Evolutionary conservation across 2,797 vertebrate genomes (phyloP), one percentile per base, ranked within the genome.

Genomic region (Muscicapa striata): DNA sequence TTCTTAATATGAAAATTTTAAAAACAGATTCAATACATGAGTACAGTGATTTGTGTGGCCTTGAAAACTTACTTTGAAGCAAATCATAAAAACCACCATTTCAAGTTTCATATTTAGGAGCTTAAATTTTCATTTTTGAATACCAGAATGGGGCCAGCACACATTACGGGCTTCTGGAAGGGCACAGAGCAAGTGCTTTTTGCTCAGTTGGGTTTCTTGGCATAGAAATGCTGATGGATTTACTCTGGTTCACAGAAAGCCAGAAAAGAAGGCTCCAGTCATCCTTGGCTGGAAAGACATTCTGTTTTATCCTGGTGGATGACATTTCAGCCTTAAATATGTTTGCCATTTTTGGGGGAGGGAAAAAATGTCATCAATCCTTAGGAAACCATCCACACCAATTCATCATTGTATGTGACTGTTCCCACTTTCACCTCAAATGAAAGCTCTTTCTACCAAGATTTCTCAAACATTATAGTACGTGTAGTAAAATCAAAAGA

Each of bases 241-340:
- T 87, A 57, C 36, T 49, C 15, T 46, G 17, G 10, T 52, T 85
- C 51, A 77, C 46, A 48, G n/a, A 85, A 77, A 87, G 38, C 13
- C 36, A 51, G 43, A 59, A 88, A 30, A 64, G 22, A 90, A 87
- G 7, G 23, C 22, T 85, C 40, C 45, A 62, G 66, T 77, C 58
- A 81, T 75, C 16, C 21, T 90, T 58, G 18, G 30, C 83, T 81
- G 54, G 36, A 77, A 86, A 76, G 76, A 74, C 30, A 64, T 58
- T 58, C 57, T 83, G n/a, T 68, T 87, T 80, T 45, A 64, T 75
- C 38, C 54, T 66, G 14, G 26, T 81, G 62, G 55, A 32, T 10
- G 23, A 40, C 58, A 89, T 83, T 93, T 91, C 55, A 83, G 36
- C n/a, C 55, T 55, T 85, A 90, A 82, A 70, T 83, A 46, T 49